phyloP scores from a whole-genome alignment of 2,888 invertebrate species.

The Exocentrus adspersus region DNA sequence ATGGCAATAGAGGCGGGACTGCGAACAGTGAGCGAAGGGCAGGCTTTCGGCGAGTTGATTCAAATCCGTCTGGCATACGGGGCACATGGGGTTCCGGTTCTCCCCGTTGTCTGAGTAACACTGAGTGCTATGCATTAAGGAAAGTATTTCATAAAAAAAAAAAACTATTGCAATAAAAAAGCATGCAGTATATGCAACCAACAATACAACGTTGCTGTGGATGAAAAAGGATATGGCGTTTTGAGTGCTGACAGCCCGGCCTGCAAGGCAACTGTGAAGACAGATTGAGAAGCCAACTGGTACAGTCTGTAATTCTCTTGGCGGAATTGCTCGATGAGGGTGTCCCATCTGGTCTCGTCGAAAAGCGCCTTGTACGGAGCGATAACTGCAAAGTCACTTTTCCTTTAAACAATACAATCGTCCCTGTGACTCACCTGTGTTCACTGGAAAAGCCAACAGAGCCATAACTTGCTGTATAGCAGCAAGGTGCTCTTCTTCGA shows the following conservation, averaged over 20 bases:
- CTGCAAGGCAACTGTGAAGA: slow-evolving; percentile 91
- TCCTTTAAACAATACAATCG: not conserved
- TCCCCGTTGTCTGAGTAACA: slow-evolving; percentile 74
- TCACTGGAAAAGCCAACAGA: slow-evolving; percentile 89
- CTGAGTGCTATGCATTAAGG: slow-evolving; percentile 65
- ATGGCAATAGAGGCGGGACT: slow-evolving; percentile 92
- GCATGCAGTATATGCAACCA: no score
- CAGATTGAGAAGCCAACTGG: slow-evolving; percentile 90
- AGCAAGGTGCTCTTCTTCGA: slow-evolving; percentile 86
- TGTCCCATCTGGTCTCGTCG: slow-evolving; percentile 79
- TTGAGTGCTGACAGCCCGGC: slow-evolving; percentile 95
- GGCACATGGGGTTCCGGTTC: slow-evolving; percentile 85
- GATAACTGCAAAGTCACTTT: slow-evolving; percentile 64
- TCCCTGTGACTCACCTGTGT: slow-evolving; percentile 68
- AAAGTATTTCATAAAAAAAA: slow-evolving; percentile 37
- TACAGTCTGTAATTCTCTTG: slow-evolving; percentile 94
- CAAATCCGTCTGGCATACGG: slow-evolving; percentile 90
- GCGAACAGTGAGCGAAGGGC: slow-evolving; percentile 96
- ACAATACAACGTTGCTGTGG: no score
- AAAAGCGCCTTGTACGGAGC: slow-evolving; percentile 78
- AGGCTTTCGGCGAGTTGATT: slow-evolving; percentile 85
- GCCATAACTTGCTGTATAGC: slow-evolving; percentile 97
- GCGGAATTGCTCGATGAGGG: slow-evolving; percentile 89
- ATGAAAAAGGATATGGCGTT: slow-evolving; percentile 79
- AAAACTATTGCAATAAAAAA: no score